These are phyloP conservation scores for Centropus bengalensis DNA, from an alignment of 2,113 vertebrate genomes.

Conservation along the genomic window DNA sequence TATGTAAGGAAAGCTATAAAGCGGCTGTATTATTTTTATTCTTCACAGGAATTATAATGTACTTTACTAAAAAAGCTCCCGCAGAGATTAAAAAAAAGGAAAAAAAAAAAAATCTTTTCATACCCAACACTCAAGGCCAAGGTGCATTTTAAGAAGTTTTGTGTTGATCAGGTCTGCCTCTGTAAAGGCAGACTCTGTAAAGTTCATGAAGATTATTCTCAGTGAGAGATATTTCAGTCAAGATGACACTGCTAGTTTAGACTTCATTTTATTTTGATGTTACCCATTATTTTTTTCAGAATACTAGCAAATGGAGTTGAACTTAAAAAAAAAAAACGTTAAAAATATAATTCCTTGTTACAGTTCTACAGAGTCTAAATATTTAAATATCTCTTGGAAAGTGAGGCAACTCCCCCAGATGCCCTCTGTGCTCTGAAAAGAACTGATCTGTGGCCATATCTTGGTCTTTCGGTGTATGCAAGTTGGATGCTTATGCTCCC, in stretches of 20 bases:
- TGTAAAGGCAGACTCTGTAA: too few relatives aligned
- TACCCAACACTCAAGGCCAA: neutral
- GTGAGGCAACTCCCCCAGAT: neutral
- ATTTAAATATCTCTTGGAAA: neutral
- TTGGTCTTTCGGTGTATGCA: neutral
- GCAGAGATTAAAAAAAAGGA: neutral
- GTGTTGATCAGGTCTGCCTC: neutral
- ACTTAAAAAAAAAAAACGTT: neutral
- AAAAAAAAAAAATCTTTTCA: neutral
- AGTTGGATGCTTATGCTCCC: neutral
- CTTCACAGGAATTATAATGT: neutral
- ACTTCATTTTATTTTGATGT: neutral
- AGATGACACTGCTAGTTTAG: neutral
- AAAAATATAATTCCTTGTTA: neutral
- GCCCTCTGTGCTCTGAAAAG: neutral
- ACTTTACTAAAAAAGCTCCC: neutral
- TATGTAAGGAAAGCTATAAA: neutral
- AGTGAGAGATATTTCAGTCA: neutral
- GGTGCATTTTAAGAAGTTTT: neutral
- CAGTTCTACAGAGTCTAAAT: neutral
- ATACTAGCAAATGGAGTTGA: neutral
- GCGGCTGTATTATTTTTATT: constrained; percentile 8
- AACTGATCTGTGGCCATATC: neutral
- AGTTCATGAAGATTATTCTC: neutral
- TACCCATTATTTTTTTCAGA: neutral